Percentiles rank a stretch among this genome's conserved stretches.
Evolutionary conservation across 2,113 vertebrate species (phyloP).

Genomic region (Poeciliopsis retropinna): DNA sequence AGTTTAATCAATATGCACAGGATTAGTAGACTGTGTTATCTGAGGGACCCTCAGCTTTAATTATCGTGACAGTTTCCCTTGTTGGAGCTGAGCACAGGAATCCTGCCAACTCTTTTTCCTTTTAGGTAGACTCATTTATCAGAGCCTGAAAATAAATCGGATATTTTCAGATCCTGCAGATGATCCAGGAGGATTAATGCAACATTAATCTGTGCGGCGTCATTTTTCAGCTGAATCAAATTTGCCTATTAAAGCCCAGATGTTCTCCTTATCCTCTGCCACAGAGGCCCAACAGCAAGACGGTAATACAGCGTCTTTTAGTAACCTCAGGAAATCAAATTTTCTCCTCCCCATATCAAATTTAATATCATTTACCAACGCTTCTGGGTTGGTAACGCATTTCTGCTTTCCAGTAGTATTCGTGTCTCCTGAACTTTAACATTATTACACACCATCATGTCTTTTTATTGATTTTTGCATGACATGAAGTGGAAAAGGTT

Average conservation of each 20-base stretch:
- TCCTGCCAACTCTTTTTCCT: neutral
- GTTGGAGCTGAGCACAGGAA: neutral
- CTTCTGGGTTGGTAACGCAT: conserved; percentile 25
- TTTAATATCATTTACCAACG: conserved; percentile 15
- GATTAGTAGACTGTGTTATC: conserved; percentile 27
- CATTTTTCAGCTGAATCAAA: neutral
- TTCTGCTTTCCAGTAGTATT: neutral
- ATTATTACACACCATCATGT: neutral
- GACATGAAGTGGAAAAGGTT: neutral
- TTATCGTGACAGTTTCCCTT: conserved; percentile 15
- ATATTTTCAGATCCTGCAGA: neutral
- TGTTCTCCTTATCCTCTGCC: neutral
- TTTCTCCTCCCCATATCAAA: conserved; percentile 31
- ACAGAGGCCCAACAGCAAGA: neutral
- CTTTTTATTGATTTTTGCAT: neutral
- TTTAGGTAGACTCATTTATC: neutral
- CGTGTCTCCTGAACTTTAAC: neutral
- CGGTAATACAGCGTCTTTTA: neutral
- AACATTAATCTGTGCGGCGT: neutral
- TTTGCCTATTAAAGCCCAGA: conserved; percentile 7
- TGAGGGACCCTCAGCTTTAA: conserved; percentile 42
- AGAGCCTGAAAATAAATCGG: neutral
- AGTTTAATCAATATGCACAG: conserved; percentile 56
- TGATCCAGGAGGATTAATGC: neutral
- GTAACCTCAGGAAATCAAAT: conserved; percentile 1